phyloP scores from a whole-genome alignment of 2,113 vertebrate species.

The Pelodiscus sinensis region DNA sequence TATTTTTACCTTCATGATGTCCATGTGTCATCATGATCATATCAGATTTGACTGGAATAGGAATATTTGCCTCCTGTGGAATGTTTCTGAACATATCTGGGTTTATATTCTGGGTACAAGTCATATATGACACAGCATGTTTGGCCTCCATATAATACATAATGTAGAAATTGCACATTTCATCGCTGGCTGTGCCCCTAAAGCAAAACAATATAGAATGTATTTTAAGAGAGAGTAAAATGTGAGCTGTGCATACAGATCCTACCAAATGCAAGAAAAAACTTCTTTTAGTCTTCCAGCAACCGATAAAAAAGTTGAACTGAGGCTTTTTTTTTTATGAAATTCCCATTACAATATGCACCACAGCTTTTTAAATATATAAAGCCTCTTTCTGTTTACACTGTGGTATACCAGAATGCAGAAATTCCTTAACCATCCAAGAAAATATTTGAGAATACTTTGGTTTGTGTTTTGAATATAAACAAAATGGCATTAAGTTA shows the following conservation, averaged over 20 bases:
- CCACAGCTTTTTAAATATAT: neutral
- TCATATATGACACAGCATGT: slow-evolving; percentile 90
- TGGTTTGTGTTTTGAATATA: neutral
- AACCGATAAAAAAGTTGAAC: neutral
- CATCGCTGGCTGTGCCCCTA: slow-evolving; percentile 92
- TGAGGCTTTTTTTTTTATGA: neutral
- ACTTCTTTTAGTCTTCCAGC: neutral
- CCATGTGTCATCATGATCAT: slow-evolving; percentile 84
- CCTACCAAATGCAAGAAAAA: slow-evolving; percentile 7
- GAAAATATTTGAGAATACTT: neutral
- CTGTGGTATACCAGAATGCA: neutral
- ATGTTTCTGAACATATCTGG: slow-evolving; percentile 87
- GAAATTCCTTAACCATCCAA: neutral
- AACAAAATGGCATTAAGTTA: neutral
- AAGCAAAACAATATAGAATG: slow-evolving; percentile 25
- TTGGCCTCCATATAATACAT: slow-evolving; percentile 99
- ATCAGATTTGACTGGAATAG: slow-evolving; percentile 83
- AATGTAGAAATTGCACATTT: slow-evolving; percentile 99
- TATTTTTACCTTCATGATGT: slow-evolving; percentile 83
- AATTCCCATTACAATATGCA: neutral
- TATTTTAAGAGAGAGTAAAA: neutral
- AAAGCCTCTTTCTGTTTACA: slow-evolving; percentile 1
- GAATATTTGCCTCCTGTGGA: slow-evolving; percentile 89
- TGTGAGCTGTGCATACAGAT: neutral
- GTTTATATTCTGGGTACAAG: slow-evolving; percentile 85